These are phyloP conservation scores for Tragelaphus buxtoni DNA, from an alignment of 2,113 vertebrate species.

Conservation along the genomic window DNA sequence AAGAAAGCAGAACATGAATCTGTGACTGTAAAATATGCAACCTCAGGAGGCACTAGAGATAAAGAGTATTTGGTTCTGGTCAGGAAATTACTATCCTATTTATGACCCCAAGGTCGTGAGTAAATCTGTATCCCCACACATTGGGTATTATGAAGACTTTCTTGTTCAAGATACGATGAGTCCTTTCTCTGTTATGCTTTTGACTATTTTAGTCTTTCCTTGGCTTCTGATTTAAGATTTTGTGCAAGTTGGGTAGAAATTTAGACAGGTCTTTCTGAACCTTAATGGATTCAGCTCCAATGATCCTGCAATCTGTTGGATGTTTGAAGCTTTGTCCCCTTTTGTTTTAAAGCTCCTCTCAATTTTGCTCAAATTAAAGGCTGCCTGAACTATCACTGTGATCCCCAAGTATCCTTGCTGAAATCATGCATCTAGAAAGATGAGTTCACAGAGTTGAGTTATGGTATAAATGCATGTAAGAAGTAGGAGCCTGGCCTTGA, in stretches of 20 bases:
- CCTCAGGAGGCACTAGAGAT: neutral
- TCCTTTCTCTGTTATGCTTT: neutral
- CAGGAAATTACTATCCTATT: neutral
- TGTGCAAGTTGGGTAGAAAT: constrained; percentile 15
- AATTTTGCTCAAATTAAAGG: neutral
- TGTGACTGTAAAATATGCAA: neutral
- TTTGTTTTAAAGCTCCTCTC: neutral
- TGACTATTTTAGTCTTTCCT: neutral
- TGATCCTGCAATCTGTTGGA: neutral
- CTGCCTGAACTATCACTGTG: neutral
- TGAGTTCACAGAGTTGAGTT: neutral
- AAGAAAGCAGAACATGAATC: neutral
- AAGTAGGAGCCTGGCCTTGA: neutral
- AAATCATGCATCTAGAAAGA: neutral
- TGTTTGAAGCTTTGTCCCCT: neutral
- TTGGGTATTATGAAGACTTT: neutral
- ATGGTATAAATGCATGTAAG: neutral
- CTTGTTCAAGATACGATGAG: neutral
- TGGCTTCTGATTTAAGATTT: neutral
- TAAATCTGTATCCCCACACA: neutral
- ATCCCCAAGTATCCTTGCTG: neutral
- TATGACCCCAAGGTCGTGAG: neutral
- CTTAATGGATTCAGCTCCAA: neutral
- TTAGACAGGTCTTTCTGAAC: neutral
- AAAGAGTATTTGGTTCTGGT: neutral